These are phyloP conservation scores for Leptopterna dolabrata DNA, from an alignment of 2,888 invertebrate species.

Conservation along the genomic window DNA sequence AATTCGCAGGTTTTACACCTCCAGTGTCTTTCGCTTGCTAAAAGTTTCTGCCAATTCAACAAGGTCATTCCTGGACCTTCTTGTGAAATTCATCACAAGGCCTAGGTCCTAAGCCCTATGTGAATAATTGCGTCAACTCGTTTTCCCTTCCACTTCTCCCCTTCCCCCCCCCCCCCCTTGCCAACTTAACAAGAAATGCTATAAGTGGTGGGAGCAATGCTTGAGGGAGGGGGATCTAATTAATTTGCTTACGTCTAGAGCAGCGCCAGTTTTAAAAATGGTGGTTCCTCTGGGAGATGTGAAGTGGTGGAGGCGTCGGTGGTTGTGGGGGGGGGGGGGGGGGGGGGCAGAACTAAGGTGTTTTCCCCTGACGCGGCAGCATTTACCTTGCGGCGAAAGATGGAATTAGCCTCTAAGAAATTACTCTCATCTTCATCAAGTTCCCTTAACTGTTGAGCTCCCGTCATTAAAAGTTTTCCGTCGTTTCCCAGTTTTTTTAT, in stretches of 20 bases:
- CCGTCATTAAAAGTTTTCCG: slow-evolving; percentile 6
- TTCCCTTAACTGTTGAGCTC: slow-evolving; percentile 43
- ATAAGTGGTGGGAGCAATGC: not conserved
- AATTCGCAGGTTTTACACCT: not conserved
- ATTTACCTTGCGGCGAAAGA: slow-evolving; percentile 16
- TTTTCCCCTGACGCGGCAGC: slow-evolving; percentile 1
- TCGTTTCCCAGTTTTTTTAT: slow-evolving; percentile 1
- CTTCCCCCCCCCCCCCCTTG: not conserved
- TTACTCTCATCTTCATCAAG: slow-evolving; percentile 45
- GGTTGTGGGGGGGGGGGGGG: not conserved
- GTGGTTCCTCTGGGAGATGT: not conserved
- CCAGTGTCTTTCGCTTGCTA: not conserved
- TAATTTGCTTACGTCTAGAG: slow-evolving; percentile 33
- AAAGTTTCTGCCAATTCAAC: not conserved
- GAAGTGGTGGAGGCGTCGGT: too few relatives aligned
- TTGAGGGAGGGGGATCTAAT: slow-evolving; percentile 9
- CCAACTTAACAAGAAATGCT: not conserved
- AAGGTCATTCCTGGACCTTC: not conserved
- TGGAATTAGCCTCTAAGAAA: slow-evolving; percentile 31
- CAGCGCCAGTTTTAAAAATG: slow-evolving; percentile 36
- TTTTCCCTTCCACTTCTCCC: not conserved
- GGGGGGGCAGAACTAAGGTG: not conserved
- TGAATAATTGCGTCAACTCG: not conserved
- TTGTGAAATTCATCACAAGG: not conserved
- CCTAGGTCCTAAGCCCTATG: not conserved